Evolutionary conservation across 2,797 vertebrate genomes (phyloP).

Genomic region (Anas georgica): DNA sequence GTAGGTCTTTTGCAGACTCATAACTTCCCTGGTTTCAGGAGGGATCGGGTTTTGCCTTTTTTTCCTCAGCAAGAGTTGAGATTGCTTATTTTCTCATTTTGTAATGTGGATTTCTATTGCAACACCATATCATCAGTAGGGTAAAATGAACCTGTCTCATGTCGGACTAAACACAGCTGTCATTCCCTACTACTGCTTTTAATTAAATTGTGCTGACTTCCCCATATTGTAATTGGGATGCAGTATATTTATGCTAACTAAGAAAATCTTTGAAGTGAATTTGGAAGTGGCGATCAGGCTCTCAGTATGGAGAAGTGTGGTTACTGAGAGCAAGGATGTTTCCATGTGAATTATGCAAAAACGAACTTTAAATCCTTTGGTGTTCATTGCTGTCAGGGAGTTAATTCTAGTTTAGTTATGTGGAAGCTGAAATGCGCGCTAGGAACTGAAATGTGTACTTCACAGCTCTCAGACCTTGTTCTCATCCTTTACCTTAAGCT

Average conservation of each 20-base stretch:
- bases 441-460: background rate
- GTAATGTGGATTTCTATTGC: background rate
- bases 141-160: background rate
- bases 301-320: background rate
- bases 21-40: background rate
- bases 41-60: background rate
- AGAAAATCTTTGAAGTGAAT: background rate
- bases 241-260: background rate
- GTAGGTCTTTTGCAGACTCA: background rate
- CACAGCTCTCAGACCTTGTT: background rate
- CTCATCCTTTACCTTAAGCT: background rate
- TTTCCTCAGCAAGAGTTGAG: background rate
- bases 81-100: background rate
- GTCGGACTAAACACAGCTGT: background rate
- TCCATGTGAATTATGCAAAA: background rate
- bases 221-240: background rate
- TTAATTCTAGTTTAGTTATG: background rate
- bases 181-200: background rate
- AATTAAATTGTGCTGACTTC: background rate
- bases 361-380: background rate
- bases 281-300: background rate
- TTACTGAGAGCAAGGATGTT: background rate
- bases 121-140: background rate
- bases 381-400: background rate
- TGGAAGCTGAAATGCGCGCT: background rate